These are phyloP conservation scores for Drosophila trapezifrons DNA, from an alignment of 1,140 invertebrate genomes.

Conservation along the genomic window DNA sequence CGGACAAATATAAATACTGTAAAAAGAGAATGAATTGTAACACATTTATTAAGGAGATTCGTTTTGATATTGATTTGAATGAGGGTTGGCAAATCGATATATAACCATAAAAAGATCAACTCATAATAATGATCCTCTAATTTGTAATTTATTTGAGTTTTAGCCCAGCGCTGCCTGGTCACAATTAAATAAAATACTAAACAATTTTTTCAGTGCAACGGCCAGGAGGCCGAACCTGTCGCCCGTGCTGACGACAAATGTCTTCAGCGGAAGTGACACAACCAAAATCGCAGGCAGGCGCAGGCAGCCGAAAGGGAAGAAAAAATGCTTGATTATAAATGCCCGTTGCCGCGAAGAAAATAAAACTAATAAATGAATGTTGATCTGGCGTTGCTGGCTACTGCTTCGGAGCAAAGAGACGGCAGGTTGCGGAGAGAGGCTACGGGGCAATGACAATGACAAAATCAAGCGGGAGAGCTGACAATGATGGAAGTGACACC, in stretches of 20 bases:
- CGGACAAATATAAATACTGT: too few species aligned
- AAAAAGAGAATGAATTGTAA: too few species aligned
- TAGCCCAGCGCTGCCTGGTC: too few species aligned
- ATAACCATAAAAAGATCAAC: too few species aligned
- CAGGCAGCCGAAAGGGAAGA: constrained; percentile 30
- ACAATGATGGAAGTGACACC: constrained; percentile 78
- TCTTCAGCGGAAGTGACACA: constrained; percentile 73
- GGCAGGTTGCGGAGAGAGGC: background rate
- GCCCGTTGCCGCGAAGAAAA: constrained; percentile 64
- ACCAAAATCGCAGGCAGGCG: constrained; percentile 52
- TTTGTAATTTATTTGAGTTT: too few species aligned
- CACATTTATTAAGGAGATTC: too few species aligned
- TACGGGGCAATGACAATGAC: constrained; percentile 74
- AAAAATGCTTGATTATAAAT: constrained; percentile 69
- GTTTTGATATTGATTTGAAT: too few species aligned
- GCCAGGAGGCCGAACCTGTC: constrained; percentile 51
- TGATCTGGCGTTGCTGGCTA: constrained; percentile 56
- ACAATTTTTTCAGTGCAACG: background rate
- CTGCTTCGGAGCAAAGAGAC: constrained; percentile 1
- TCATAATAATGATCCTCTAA: too few species aligned
- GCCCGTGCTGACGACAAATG: constrained; percentile 78
- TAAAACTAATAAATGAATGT: constrained; percentile 79
- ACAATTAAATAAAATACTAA: background rate
- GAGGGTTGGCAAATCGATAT: too few species aligned
- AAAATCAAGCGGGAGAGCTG: constrained; percentile 67